Percentiles rank a stretch among this genome's conserved stretches.
Conservation (phyloP, 2,888 invertebrate species). For the Apamea anceps region DNA sequence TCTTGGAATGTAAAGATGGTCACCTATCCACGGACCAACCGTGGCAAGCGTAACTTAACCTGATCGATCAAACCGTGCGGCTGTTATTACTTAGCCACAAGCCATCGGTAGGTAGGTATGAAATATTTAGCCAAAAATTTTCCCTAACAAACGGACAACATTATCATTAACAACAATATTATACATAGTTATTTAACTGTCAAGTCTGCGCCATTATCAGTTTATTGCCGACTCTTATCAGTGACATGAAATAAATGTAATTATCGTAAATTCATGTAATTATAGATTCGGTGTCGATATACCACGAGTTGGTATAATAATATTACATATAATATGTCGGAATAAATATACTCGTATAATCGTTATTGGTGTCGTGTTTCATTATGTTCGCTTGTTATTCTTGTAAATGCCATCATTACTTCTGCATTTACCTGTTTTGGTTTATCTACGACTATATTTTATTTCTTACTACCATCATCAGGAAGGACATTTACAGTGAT, state of each 20-base stretch:
- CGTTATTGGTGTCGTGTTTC: slow-evolving; percentile 13
- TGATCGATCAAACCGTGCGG: no score
- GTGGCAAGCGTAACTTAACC: not conserved
- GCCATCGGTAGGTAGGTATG: not conserved
- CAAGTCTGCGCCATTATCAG: slow-evolving; percentile 34
- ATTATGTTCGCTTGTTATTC: not conserved
- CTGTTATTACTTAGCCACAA: not conserved
- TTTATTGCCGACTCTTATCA: slow-evolving; percentile 54
- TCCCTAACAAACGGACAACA: slow-evolving; percentile 3
- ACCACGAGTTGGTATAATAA: not conserved
- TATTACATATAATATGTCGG: slow-evolving; percentile 2
- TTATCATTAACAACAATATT: slow-evolving; percentile 34
- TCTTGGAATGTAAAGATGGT: not conserved
- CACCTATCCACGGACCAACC: not conserved
- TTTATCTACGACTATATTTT: not conserved
- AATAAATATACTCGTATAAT: slow-evolving; percentile 25
- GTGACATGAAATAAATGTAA: slow-evolving; percentile 60
- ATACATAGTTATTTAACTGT: slow-evolving; percentile 27
- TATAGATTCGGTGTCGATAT: slow-evolving; percentile 48
- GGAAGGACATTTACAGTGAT: no score
- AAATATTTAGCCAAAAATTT: slow-evolving; percentile 13
- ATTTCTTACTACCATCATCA: no score
- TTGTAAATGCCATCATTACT: not conserved
- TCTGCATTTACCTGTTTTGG: not conserved
- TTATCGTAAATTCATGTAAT: slow-evolving; percentile 58